Evolutionary conservation across 2,888 invertebrate species (phyloP).

Genomic region (Auanema sp.): DNA sequence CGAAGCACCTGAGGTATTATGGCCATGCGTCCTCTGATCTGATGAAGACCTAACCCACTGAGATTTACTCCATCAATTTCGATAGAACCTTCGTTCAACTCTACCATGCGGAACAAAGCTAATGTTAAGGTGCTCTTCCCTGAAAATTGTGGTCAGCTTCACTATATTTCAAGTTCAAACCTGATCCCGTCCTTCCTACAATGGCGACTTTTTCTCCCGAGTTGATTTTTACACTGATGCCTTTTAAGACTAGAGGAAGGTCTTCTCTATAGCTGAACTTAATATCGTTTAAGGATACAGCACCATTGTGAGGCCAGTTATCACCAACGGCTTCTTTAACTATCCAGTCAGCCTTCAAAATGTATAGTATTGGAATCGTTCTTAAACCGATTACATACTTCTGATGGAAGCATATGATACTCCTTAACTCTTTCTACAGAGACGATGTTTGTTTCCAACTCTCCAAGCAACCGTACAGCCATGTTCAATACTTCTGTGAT

Average conservation of each 20-base stretch:
- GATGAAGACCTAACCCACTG: conserved; percentile 81
- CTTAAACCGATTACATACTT: conserved; percentile 7
- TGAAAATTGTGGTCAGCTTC: conserved; percentile 9
- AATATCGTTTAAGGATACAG: conserved; percentile 58
- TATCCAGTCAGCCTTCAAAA: conserved; percentile 28
- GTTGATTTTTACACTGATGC: conserved; percentile 72
- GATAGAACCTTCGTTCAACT: conserved; percentile 46
- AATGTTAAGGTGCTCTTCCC: conserved; percentile 48
- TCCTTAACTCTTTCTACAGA: conserved; percentile 95
- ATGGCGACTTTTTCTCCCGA: conserved; percentile 73
- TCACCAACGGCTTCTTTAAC: conserved; percentile 20
- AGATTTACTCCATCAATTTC: conserved; percentile 65
- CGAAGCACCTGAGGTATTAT: conserved; percentile 74
- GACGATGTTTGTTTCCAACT: conserved; percentile 94
- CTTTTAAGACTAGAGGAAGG: conserved; percentile 79
- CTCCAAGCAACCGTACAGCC: conserved; percentile 86
- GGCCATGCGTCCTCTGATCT: conserved; percentile 80
- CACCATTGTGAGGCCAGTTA: conserved; percentile 63
- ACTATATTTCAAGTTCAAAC: conserved; percentile 22
- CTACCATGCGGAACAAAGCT: conserved; percentile 56
- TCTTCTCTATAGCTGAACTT: conserved; percentile 56
- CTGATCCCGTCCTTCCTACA: conserved; percentile 65
- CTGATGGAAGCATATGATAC: conserved; percentile 69
- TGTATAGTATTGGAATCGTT: neutral
- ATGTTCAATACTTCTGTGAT: conserved; percentile 38